Evolutionary conservation across 2,113 vertebrate species (phyloP).

Genomic region (Chinchilla lanigera): DNA sequence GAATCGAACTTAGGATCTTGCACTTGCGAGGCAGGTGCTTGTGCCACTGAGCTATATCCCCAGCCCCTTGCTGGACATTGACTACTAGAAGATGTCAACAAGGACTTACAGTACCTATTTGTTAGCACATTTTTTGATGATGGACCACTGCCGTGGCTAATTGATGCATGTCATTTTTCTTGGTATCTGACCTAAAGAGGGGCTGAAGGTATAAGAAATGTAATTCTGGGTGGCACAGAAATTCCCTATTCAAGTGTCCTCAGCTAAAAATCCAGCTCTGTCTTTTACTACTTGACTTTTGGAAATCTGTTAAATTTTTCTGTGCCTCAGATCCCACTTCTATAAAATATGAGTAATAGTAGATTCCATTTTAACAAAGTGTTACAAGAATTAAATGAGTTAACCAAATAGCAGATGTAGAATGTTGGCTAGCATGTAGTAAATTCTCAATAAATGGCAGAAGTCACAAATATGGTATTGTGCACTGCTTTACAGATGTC

Average conservation of each 20-base stretch:
- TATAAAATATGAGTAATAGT: constrained; percentile 21
- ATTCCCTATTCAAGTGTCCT: not conserved
- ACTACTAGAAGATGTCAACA: not conserved
- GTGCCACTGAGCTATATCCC: too few species aligned
- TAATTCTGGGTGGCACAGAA: not conserved
- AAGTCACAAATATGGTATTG: not conserved
- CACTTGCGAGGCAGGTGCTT: too few species aligned
- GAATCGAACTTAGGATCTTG: too few species aligned
- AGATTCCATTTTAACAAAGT: not conserved
- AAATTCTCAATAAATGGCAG: not conserved
- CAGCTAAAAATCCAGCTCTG: constrained; percentile 13
- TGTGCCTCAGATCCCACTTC: constrained; percentile 40
- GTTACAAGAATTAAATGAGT: not conserved
- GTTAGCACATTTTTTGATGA: not conserved
- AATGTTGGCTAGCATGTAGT: not conserved
- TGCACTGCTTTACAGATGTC: not conserved
- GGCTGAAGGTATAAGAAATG: not conserved
- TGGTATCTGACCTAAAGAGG: not conserved
- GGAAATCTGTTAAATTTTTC: not conserved
- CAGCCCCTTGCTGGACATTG: not conserved
- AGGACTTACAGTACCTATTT: not conserved
- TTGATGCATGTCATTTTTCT: not conserved
- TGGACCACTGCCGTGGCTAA: not conserved
- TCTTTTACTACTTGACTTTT: not conserved
- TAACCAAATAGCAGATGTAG: constrained; percentile 1